Percentiles rank a stretch among this genome's conserved stretches.
These are phyloP conservation scores for Metellina segmentata DNA, from an alignment of 2,888 invertebrate genomes.

Conservation along the genomic window DNA sequence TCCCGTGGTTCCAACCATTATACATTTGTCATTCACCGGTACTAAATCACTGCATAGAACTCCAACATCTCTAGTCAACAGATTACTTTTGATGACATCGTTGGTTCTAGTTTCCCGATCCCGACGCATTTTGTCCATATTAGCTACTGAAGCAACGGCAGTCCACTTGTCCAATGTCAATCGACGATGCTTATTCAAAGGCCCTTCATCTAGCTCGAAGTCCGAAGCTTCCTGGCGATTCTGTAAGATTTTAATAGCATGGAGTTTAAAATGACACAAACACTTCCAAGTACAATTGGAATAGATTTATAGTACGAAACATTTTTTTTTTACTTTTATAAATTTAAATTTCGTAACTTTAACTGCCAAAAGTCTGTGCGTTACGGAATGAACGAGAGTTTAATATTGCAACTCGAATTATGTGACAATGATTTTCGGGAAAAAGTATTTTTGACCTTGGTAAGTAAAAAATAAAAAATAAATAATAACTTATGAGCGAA, in stretches of 20 bases:
- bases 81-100: constrained; percentile 7
- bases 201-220: constrained; percentile 69
- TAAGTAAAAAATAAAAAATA: too few species aligned
- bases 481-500: too few species aligned
- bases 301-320: too few species aligned
- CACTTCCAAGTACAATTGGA: too few species aligned
- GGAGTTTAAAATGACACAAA: too few species aligned
- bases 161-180: constrained; percentile 64
- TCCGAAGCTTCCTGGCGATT: constrained; percentile 53
- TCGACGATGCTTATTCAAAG: constrained; percentile 70
- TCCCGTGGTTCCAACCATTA: constrained; percentile 78
- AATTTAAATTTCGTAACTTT: too few species aligned
- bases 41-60: constrained; percentile 53
- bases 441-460: too few species aligned
- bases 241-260: constrained; percentile 4
- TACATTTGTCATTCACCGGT: constrained; percentile 76
- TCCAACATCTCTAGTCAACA: constrained; percentile 56
- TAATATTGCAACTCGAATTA: too few species aligned
- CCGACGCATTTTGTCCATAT: constrained; percentile 26
- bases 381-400: too few species aligned
- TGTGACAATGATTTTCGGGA: too few species aligned
- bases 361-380: too few species aligned
- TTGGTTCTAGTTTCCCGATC: background rate
- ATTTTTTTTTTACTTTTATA: too few species aligned
- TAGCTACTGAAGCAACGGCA: constrained; percentile 24